phyloP scores from a whole-genome alignment of 64 coral and sea anemone genomes.

The Montipora capricornis region DNA sequence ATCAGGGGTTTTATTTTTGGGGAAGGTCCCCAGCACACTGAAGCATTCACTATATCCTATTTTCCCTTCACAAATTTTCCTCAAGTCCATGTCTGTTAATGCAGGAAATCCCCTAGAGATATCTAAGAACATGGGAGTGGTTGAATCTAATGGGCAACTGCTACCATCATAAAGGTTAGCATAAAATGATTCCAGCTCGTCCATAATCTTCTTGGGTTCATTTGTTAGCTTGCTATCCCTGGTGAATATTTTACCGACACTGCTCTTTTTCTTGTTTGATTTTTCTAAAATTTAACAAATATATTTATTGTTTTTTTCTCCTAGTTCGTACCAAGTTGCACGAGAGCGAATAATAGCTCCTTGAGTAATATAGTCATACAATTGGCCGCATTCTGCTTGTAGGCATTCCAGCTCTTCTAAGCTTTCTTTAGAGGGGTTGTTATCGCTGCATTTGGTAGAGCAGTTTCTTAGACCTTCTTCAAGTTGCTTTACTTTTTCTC shows the following conservation, averaged over 20 bases:
- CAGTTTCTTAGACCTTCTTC: too few species aligned
- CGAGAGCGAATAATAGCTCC: slow-evolving; percentile 36
- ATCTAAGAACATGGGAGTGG: not conserved
- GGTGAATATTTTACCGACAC: not conserved
- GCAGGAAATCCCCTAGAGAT: not conserved
- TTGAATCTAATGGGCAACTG: not conserved
- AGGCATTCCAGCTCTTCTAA: too few species aligned
- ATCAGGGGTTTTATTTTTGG: not conserved
- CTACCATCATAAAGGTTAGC: not conserved
- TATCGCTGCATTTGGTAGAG: too few species aligned
- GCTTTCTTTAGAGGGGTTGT: too few species aligned
- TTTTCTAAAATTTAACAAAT: not conserved
- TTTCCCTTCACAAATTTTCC: not conserved
- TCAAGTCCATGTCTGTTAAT: not conserved
- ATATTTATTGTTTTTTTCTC: not conserved
- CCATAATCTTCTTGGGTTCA: not conserved
- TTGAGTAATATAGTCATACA: slow-evolving; percentile 41
- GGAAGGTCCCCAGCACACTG: slow-evolving; percentile 11
- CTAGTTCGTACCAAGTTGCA: slow-evolving; percentile 27
- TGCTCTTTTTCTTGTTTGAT: not conserved
- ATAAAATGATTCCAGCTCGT: not conserved
- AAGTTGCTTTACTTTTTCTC: not conserved
- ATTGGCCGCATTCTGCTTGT: too few species aligned
- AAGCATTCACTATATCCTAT: slow-evolving; percentile 5
- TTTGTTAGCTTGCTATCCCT: not conserved